Conservation (phyloP, 2,113 vertebrate genomes). For the Psittacus erithacus region DNA sequence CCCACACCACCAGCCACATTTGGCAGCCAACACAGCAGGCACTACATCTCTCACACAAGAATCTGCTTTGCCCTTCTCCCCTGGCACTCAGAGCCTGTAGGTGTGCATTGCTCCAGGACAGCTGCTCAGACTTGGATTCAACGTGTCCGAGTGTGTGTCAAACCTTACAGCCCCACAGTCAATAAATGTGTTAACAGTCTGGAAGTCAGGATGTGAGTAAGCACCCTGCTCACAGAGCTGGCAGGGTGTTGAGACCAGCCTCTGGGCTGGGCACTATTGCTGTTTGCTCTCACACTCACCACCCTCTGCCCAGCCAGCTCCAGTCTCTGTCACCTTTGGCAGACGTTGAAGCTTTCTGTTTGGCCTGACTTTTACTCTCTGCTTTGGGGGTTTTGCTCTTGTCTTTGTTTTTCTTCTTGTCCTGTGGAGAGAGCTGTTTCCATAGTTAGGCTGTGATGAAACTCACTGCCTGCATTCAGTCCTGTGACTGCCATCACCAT, state of each 20-base stretch:
- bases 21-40: background rate
- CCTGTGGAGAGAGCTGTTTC: slow-evolving; percentile 47
- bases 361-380: background rate
- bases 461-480: background rate
- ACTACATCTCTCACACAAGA: background rate
- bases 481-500: background rate
- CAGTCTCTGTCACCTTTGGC: slow-evolving; percentile 62
- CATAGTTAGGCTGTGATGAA: background rate
- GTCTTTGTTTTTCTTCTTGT: slow-evolving; percentile 67
- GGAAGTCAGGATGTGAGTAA: slow-evolving; percentile 5
- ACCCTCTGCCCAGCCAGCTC: background rate
- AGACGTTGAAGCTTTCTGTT: background rate
- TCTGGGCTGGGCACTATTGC: fast-evolving
- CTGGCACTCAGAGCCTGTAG: background rate
- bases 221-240: background rate
- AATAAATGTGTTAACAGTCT: background rate
- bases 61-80: background rate
- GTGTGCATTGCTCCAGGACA: background rate
- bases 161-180: background rate
- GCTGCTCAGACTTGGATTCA: background rate
- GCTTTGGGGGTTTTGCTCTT: slow-evolving; percentile 69
- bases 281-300: background rate
- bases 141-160: background rate
- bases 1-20: background rate
- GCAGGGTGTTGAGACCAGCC: background rate